A percentile compares a stretch with the other conserved stretches of the same genome.
These are phyloP conservation scores for Onychostruthus taczanowskii DNA, from an alignment of 2,113 vertebrate genomes.

Conservation along the genomic window DNA sequence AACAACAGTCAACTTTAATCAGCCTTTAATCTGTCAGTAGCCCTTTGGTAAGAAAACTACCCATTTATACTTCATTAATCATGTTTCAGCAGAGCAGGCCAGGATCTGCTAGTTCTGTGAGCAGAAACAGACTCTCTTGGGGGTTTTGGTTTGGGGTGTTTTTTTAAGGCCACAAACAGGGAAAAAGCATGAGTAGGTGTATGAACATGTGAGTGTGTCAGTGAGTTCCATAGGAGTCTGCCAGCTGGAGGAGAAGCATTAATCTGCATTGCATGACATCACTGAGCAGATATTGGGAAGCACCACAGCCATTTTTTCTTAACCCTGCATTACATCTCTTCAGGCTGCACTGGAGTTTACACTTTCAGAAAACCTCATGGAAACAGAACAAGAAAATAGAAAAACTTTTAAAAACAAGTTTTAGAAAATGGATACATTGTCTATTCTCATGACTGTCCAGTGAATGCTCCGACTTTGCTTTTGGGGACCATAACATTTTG, in stretches of 20 bases:
- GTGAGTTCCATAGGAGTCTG: neutral
- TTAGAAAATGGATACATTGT: neutral
- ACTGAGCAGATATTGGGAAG: neutral
- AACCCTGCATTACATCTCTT: neutral
- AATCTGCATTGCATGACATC: neutral
- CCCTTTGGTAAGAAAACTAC: slow-evolving; percentile 52
- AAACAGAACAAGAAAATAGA: neutral
- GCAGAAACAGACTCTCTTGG: neutral
- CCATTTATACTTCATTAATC: slow-evolving; percentile 45
- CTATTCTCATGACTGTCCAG: neutral
- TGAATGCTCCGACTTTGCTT: neutral
- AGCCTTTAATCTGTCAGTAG: slow-evolving; percentile 18
- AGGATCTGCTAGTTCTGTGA: slow-evolving; percentile 19
- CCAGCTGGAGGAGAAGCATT: slow-evolving; percentile 18
- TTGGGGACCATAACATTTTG: neutral
- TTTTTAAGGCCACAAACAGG: neutral
- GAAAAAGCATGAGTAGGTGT: neutral
- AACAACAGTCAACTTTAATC: neutral
- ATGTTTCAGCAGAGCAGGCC: slow-evolving; percentile 28
- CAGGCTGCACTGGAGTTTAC: neutral
- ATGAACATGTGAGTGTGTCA: neutral
- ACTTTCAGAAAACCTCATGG: neutral
- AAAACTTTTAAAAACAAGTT: neutral
- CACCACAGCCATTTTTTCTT: neutral
- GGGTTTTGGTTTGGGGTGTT: neutral